phyloP scores from a whole-genome alignment of 2,797 vertebrate genomes.

The Bovichtus diacanthus region DNA sequence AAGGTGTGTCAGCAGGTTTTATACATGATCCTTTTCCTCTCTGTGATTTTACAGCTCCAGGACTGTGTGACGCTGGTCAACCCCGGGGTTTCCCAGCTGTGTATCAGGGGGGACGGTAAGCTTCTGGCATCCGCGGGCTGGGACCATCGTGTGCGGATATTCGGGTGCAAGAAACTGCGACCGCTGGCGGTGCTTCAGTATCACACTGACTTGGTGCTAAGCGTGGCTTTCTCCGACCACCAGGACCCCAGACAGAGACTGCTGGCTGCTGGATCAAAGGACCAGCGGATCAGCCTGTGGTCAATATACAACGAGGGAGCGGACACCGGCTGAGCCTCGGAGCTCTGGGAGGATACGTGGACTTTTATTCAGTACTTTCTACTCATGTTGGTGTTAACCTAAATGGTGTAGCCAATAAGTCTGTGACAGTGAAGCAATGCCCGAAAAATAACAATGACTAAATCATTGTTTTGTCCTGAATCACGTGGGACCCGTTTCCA shows the following conservation, averaged over 20 bases:
- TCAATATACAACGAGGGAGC: conserved; percentile 86
- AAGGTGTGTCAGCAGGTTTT: not conserved
- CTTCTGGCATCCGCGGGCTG: conserved; percentile 93
- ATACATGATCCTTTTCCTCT: conserved; percentile 19
- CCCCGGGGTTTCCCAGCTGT: conserved; percentile 90
- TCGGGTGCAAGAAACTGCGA: conserved; percentile 92
- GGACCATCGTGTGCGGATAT: conserved; percentile 93
- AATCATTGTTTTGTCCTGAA: not conserved
- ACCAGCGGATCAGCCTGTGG: conserved; percentile 95
- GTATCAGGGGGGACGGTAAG: conserved; percentile 89
- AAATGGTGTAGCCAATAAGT: not conserved
- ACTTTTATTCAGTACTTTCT: conserved; percentile 8
- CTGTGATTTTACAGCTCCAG: conserved; percentile 82
- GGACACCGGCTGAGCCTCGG: conserved; percentile 44
- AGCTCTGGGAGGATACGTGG: conserved; percentile 12
- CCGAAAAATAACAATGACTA: not conserved
- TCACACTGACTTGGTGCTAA: conserved; percentile 89
- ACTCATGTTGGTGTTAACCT: not conserved
- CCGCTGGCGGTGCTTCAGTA: conserved; percentile 93
- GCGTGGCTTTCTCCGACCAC: conserved; percentile 90
- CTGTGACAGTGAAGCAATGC: not conserved
- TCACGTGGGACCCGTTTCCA: not conserved
- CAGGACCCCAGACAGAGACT: conserved; percentile 80
- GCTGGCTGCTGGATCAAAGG: conserved; percentile 93
- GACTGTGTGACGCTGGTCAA: conserved; percentile 88